Base-by-base conservation (phyloP, 2,888 invertebrate genomes). In the Limnephilus marmoratus region DNA sequence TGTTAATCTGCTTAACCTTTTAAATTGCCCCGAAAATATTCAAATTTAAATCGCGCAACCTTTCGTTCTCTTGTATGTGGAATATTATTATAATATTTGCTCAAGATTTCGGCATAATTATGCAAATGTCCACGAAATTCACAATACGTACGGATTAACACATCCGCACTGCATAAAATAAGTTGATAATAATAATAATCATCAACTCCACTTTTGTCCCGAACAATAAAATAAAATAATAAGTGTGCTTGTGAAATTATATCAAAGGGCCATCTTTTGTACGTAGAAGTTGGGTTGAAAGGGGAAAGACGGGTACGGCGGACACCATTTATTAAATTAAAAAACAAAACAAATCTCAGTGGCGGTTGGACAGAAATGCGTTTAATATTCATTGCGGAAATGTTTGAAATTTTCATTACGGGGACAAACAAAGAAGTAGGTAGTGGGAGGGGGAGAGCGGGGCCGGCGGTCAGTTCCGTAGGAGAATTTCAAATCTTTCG, bases 341-440 rank as follows among this genome's bases (percentile, higher is more conserved):
- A 91, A 91, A 91, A 91, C 87, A 88, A 91, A 91, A 91, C 91
- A 83, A 91, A 91, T 87, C 87, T 82, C 41, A 24, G 91, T 49
- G 87, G 88, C 87, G 88, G 87, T 89, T 68, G 87, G 29, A 82
- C 91, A 91, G 91, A 89, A 91, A 91, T 92, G 88, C 92, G 90
- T 91, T 91, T 91, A 90, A 91, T 90, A 93, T 93, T 93, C 93
- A 93, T 93, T 82, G 93, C 91, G 81, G 90, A 91, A 91, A 93
- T 91, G 91, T 91, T 93, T 93, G 90, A 93, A 93, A 93, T 93
- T 92, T 91, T 93, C 93, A 91, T 91, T 89, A 91, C 81, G 89
- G 88, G 81, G 91, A 91, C 91, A 91, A 91, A 91, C 91, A 91
- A 91, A 87, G 82, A 90, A 91, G 80, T 45, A 82, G 24, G 5